phyloP scores from a whole-genome alignment of 2,113 vertebrate genomes.

The Equus przewalskii region DNA sequence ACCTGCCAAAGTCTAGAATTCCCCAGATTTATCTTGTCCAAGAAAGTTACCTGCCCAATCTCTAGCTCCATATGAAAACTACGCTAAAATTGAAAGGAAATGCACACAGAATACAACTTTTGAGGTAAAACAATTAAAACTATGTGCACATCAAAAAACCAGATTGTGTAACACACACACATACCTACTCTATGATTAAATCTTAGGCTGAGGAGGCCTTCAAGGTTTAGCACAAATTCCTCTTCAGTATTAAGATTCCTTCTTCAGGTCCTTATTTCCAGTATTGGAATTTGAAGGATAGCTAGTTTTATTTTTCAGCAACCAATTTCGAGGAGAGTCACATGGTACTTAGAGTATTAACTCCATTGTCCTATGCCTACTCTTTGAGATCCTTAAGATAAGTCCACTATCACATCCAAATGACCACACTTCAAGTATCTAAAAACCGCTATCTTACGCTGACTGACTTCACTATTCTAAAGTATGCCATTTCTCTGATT shows the following conservation, averaged over 20 bases:
- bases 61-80: background rate
- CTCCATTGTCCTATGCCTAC: background rate
- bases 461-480: background rate
- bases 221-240: background rate
- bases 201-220: background rate
- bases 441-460: background rate
- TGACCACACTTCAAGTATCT: background rate
- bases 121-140: background rate
- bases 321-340: background rate
- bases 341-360: background rate
- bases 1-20: background rate
- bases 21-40: background rate
- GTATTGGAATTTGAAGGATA: background rate
- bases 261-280: background rate
- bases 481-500: background rate
- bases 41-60: background rate
- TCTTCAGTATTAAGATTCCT: background rate
- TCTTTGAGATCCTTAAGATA: background rate
- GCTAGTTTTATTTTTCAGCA: background rate
- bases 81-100: background rate
- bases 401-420: background rate
- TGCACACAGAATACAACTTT: background rate
- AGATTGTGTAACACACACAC: background rate
- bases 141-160: background rate
- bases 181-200: background rate